phyloP scores from a whole-genome alignment of 2,888 invertebrate genomes.

The Melanargia galathea region DNA sequence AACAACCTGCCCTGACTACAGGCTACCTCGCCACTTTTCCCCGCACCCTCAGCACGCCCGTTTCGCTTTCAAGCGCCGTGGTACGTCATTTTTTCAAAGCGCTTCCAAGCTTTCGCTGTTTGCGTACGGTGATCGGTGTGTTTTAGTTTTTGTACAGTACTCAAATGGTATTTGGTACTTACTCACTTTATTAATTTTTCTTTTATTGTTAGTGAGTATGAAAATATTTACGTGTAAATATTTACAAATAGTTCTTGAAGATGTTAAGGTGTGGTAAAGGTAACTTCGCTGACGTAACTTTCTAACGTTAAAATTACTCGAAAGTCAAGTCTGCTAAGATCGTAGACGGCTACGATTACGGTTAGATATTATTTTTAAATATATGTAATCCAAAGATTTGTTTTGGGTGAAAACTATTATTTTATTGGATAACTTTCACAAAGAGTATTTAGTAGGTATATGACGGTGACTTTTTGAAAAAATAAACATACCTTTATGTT shows the following conservation, averaged over 20 bases:
- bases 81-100: constrained; percentile 16
- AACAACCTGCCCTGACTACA: constrained; percentile 29
- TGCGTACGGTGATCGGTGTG: not conserved
- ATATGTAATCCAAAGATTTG: not conserved
- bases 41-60: constrained; percentile 19
- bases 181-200: not conserved
- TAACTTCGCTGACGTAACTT: too few species aligned
- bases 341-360: too few species aligned
- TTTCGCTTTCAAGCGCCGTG: not conserved
- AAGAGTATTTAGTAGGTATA: not conserved
- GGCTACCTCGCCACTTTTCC: constrained; percentile 24
- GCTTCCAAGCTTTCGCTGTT: not conserved
- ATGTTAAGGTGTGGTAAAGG: not conserved
- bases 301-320: too few species aligned
- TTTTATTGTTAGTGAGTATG: not conserved
- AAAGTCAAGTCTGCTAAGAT: too few species aligned
- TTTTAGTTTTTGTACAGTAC: not conserved
- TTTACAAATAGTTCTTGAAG: too few species aligned
- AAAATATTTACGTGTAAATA: too few species aligned
- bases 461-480: not conserved
- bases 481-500: not conserved
- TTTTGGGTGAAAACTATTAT: not conserved
- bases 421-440: not conserved
- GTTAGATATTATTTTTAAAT: too few species aligned
- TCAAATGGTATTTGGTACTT: not conserved